phyloP scores from a whole-genome alignment of 2,888 invertebrate genomes.

The Rotaria socialis region DNA sequence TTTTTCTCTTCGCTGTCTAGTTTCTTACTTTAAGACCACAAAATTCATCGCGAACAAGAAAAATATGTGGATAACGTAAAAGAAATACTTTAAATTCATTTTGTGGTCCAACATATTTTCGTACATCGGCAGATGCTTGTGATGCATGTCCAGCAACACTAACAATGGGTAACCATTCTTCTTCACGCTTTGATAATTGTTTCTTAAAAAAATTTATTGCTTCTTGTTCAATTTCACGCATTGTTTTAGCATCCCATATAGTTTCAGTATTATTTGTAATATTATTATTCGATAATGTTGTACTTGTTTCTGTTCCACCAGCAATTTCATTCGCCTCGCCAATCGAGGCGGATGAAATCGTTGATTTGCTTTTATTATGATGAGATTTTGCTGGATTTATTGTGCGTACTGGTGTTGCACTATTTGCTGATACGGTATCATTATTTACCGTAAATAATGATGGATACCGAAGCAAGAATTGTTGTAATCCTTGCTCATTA shows the following conservation, averaged over 20 bases:
- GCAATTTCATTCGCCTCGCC: slow-evolving; percentile 49
- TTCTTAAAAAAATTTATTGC: slow-evolving; percentile 94
- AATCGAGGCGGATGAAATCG: slow-evolving; percentile 35
- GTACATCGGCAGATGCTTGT: slow-evolving; percentile 90
- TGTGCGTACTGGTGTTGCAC: slow-evolving; percentile 48
- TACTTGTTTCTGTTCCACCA: slow-evolving; percentile 50
- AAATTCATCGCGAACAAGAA: slow-evolving; percentile 58
- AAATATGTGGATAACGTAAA: slow-evolving; percentile 58
- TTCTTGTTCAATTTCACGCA: slow-evolving; percentile 69
- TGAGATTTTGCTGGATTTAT: slow-evolving; percentile 47
- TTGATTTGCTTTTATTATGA: background rate
- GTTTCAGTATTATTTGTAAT: slow-evolving; percentile 1
- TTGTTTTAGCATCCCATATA: slow-evolving; percentile 44
- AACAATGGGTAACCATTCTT: slow-evolving; percentile 91
- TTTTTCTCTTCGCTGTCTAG: too few species aligned
- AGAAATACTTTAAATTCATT: slow-evolving; percentile 58
- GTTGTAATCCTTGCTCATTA: slow-evolving; percentile 86
- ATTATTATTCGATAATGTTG: slow-evolving; percentile 50
- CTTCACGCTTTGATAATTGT: slow-evolving; percentile 86
- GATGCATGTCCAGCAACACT: slow-evolving; percentile 91
- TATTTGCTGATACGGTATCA: slow-evolving; percentile 53
- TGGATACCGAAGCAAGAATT: slow-evolving; percentile 92
- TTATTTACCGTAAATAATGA: slow-evolving; percentile 89
- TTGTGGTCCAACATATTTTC: slow-evolving; percentile 62
- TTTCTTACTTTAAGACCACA: slow-evolving; percentile 51